Evolutionary conservation across 2,888 invertebrate species (phyloP), one percentile per base, ranked within the genome.

Genomic region (Pollenia amentaria): DNA sequence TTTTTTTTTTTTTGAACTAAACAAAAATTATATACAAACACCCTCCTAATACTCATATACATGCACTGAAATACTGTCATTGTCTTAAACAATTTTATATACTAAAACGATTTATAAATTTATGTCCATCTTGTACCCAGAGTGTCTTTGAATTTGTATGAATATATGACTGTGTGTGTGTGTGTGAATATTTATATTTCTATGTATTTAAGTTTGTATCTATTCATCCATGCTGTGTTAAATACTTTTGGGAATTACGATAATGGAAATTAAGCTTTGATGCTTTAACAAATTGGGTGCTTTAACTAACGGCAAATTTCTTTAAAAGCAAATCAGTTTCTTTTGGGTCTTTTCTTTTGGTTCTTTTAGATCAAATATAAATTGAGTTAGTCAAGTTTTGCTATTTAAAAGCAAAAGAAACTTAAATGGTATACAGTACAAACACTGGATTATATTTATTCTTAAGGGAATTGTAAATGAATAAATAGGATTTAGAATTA

Each of bases 241-340:
- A 88, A 88, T 88, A 86, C 88, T 79, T 84, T 86, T 65, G 88
- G 88, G 88, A 86, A 86, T 88, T 75, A 57, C 70, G 60, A 78
- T 85, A 82, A 87, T 79, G 82, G 76, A 80, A 83, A 85, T 87
- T 87, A 82, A 87, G 85, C 78, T 87, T 87, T 84, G 84, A 87
- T 87, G 87, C 67, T 87, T 64, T 77, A 67, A 84, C 80, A 87
- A 87, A 87, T 87, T 87, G 87, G 87, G 84, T 87, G 87, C 84
- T 77, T 87, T 87, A 87, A 84, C 67, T 87, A 87, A 84, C 67
- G 80, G 69, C 73, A 81, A 73, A 81, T 73, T 84, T 84, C 62
- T 62, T 64, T 42, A 69, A 69, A 75, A 69, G 51, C 79, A 80
- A 77, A 18, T 42, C 21, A 42, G 21, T 69, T 69, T 48, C n/a